Conservation (phyloP, 1,140 invertebrate genomes). For the Nymphalis io region DNA sequence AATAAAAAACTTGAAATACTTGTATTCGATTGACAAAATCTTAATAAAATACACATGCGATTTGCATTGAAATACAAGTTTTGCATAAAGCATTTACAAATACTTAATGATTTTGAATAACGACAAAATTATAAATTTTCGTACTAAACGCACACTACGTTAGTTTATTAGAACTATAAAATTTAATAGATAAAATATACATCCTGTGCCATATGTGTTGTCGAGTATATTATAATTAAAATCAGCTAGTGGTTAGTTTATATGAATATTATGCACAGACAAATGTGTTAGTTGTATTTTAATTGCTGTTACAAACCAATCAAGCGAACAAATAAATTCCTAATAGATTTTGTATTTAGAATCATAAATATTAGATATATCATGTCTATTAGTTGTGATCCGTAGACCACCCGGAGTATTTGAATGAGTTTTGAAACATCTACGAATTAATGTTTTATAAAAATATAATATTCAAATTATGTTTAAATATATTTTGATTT, state of each 20-base stretch:
- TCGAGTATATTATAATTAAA: constrained; percentile 7
- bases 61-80: too few relatives aligned
- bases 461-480: too few relatives aligned
- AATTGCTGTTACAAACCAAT: constrained; percentile 47
- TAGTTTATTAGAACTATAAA: neutral
- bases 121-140: too few relatives aligned
- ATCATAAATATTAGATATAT: constrained; percentile 38
- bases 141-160: too few relatives aligned
- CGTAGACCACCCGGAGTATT: constrained; percentile 31
- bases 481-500: too few relatives aligned
- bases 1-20: too few relatives aligned
- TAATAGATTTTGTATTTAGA: constrained; percentile 40
- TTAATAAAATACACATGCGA: too few relatives aligned
- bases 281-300: constrained; percentile 53
- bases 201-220: neutral
- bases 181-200: neutral
- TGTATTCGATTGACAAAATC: too few relatives aligned
- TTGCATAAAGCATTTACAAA: too few relatives aligned
- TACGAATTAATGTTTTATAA: neutral
- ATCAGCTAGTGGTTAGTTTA: constrained; percentile 34
- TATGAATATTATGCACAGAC: constrained; percentile 63
- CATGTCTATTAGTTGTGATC: constrained; percentile 38
- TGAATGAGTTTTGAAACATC: neutral
- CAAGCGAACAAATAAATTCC: constrained; percentile 40
- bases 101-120: too few relatives aligned